phyloP scores from a whole-genome alignment of 2,113 vertebrate species.

The Crypturellus undulatus region DNA sequence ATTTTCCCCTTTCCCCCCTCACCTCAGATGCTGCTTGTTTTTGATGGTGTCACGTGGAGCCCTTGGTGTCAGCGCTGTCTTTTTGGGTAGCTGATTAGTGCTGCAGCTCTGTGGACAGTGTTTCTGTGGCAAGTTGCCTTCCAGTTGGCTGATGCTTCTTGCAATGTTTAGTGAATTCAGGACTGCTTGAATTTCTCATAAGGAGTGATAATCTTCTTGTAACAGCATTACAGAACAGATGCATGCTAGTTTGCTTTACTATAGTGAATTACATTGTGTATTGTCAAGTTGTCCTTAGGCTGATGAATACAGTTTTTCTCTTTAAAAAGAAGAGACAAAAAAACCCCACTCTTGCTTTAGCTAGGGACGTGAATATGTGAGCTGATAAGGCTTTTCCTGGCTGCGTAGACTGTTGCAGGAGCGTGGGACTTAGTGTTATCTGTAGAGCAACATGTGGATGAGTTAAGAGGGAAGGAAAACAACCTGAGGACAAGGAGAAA shows the following conservation, averaged over 20 bases:
- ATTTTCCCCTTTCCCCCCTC: neutral
- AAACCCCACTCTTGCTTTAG: neutral
- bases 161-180: neutral
- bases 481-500: neutral
- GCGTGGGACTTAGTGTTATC: neutral
- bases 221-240: neutral
- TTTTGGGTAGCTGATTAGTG: neutral
- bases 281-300: neutral
- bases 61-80: neutral
- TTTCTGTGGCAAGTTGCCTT: neutral
- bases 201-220: neutral
- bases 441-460: neutral
- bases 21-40: neutral
- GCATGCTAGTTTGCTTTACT: neutral
- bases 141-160: neutral
- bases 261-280: neutral
- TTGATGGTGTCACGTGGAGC: neutral
- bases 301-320: neutral
- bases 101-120: neutral
- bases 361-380: neutral
- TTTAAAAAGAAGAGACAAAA: neutral
- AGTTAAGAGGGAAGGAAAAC: neutral
- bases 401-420: neutral
- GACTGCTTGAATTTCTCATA: neutral
- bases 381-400: neutral